Evolutionary conservation across 2,888 invertebrate species (phyloP), one percentile per base, ranked within the genome.

Genomic region (Caenorhabditis doughertyi): DNA sequence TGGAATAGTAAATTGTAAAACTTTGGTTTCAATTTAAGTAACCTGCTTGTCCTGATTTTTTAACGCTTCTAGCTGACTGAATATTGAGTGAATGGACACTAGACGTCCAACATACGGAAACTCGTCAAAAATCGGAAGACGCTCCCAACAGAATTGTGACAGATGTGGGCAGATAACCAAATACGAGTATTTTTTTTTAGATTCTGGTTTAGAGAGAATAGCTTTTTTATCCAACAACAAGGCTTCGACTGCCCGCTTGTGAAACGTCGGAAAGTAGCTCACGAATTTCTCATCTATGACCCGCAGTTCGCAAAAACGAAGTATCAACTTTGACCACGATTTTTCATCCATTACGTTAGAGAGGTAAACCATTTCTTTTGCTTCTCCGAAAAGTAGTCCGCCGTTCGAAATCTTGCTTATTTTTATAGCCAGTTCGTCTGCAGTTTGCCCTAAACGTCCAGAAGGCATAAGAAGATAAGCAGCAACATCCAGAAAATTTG

Each of bases 81-180:
- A 88, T 11, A 79, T 72, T 25, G 77, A 81, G 49, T 88, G 88
- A 44, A 90, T 74, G 0, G 89, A 90, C 1, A 85, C 87, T 23
- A 87, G 73, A 13, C 90, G 81, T 21, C 84, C 85, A 49, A 90
- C 87, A 27, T 86, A 81, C 2, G 87, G 87, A 55, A 79, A 70
- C 7, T 83, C 60, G 3, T 79, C 64, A 55, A 88, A 88, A 32
- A 90, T 79, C 1, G 88, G 84, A 11, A 89, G 62, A 25, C 72
- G 67, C 56, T 89, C 89, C 87, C 88, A 89, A n/a, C 88, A 87
- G 55, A 89, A 76, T 11, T 72, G 72, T 0, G 85, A 81, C 0
- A 86, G 55, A 51, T 79, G 77, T 23, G 82, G 68, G 27, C 82
- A 82, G 11, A 82, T 65, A 13, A 67, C 77, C 9, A 82, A 32